Evolutionary conservation across 2,797 vertebrate species (phyloP), one percentile per base, ranked within the genome.

Genomic region (Rhinatrema bivittatum): DNA sequence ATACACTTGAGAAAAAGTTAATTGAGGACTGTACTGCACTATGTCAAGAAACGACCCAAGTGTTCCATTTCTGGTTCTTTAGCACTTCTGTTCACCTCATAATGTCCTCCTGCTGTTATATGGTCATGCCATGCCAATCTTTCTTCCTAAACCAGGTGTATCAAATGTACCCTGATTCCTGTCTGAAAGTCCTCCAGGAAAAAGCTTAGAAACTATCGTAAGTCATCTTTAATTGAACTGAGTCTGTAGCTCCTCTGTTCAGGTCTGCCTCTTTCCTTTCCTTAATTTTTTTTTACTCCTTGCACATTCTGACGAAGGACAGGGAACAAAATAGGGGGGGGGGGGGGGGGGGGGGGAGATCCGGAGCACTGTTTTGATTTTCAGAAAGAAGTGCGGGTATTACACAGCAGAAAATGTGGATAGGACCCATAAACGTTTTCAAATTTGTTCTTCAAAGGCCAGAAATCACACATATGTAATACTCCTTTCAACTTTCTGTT

Each of bases 391-490:
- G 36, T 2, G 4, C 19, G 25, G 13, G 24, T 56, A 45, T 45
- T 54, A 62, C 68, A 54, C 62, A 50, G 42, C 37, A 40, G 37
- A 42, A 53, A 53, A 58, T 30, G 49, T 36, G 40, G 39, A 38
- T 50, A 35, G 32, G 43, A 2, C 1, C 41, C 41, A 62, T 61
- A 60, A 41, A 67, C 70, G 59, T 46, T 39, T 70, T 54, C 55
- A 59, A 64, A 61, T 69, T 67, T 71, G 61, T 38, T 59, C 53
- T 59, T 60, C 40, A 45, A 43, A 50, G 27, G 56, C 35, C 60
- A 50, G 39, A 70, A 70, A 60, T 67, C 65, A 66, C 68, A 60
- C n/a, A n/a, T n/a, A n/a, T n/a, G n/a, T n/a, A n/a, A n/a, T n/a
- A n/a, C n/a, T n/a, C n/a, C n/a, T n/a, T n/a, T n/a, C n/a, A n/a